Evolutionary conservation across 2,888 invertebrate species (phyloP), one percentile per base, ranked within the genome.

Genomic region (Xylocampa areola): DNA sequence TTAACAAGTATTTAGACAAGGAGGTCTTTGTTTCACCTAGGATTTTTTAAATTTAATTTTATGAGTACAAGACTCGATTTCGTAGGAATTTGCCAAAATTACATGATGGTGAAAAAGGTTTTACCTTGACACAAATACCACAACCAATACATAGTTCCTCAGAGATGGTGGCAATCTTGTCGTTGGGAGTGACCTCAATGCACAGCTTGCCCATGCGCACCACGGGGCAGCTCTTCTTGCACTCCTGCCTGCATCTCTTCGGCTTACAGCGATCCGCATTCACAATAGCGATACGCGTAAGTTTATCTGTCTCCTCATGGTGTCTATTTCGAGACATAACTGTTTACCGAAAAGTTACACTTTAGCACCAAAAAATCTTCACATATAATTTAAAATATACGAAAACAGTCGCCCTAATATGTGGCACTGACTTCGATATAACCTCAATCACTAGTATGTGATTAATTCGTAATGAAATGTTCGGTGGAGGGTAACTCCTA

Each of bases 161-260:
- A 39, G 99, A 99, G 86, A 99, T 98, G 35, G 97, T 96, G 30
- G 99, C 99, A 76, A 99, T 98, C 94, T 99, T 99, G 81, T 97
- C 98, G 80, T 98, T 97, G 8, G 99, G 97, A 36, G 96, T 96
- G 33, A 99, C 99, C 95, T 99, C 99, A 82, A 99, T 99, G 89
- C 99, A 99, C 32, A 99, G 95, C 91, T 99, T 99, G 85, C 99
- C 99, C 98, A 99, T 99, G 74, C 99, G 96, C 61, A 99, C 99
- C 53, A 99, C 99, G 0, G 99, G 99, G 90, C 99, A 99, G 48
- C 98, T 98, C 84, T 98, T 98, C 88, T 99, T 99, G 94, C 99
- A 99, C 85, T 99, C 99, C 90, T 99, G 99, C 52, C 99, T 96
- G 94, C 99, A 99, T 95, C 99, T 95, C 92, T 99, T 99, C 1